These are phyloP conservation scores for Ophioninae sp. DNA, from an alignment of 2,888 invertebrate species.

Conservation along the genomic window DNA sequence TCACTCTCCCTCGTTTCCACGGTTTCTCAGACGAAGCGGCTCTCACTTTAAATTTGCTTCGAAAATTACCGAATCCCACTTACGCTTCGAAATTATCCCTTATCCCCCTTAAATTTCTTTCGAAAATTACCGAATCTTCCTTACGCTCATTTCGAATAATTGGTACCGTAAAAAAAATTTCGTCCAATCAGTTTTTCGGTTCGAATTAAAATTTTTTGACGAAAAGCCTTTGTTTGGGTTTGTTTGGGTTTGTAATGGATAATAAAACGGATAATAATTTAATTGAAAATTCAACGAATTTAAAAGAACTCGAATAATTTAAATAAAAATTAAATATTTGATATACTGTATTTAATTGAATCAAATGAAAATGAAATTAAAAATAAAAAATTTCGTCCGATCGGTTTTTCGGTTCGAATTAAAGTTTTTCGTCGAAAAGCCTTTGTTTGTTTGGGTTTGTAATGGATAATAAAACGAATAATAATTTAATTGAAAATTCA, in stretches of 20 bases:
- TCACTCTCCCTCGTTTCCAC: constrained; percentile 19
- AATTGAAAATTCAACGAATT: too few species aligned
- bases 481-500: too few species aligned
- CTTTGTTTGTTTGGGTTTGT: too few species aligned
- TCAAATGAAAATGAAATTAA: too few species aligned
- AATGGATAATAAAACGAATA: too few species aligned
- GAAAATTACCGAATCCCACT: neutral
- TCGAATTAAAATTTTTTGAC: neutral
- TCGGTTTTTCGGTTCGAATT: neutral
- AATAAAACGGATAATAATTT: too few species aligned
- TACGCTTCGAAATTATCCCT: too few species aligned
- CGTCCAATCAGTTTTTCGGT: neutral
- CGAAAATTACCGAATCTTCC: neutral
- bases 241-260: too few species aligned
- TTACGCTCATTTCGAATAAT: too few species aligned
- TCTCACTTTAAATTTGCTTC: neutral
- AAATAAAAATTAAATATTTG: too few species aligned
- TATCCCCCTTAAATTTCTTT: neutral
- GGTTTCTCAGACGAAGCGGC: neutral
- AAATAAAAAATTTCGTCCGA: neutral
- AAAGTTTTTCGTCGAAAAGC: neutral
- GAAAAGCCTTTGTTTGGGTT: neutral
- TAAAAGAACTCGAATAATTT: too few species aligned
- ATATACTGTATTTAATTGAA: too few species aligned
- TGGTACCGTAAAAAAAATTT: neutral